Percentiles rank a stretch among this genome's conserved stretches.
These are phyloP conservation scores for Sylvia borin DNA, from an alignment of 2,797 vertebrate species.

Conservation along the genomic window DNA sequence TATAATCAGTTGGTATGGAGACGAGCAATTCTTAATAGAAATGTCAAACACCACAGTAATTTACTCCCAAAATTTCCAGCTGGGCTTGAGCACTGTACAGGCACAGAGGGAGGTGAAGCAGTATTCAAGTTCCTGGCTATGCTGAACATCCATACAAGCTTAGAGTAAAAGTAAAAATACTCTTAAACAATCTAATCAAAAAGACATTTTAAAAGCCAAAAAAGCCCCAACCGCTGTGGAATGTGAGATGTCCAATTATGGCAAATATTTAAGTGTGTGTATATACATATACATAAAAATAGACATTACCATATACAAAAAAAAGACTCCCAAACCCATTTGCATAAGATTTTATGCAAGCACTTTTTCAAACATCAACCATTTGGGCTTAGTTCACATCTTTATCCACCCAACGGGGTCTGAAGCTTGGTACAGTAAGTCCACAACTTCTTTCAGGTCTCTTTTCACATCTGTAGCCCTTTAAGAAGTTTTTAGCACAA, in stretches of 20 bases:
- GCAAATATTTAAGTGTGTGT: not conserved
- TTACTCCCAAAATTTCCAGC: not conserved
- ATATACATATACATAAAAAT: not conserved
- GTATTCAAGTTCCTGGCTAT: not conserved
- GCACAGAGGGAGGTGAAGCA: not conserved
- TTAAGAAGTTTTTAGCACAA: not conserved
- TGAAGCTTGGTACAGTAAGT: not conserved
- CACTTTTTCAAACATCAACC: not conserved
- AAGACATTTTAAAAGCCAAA: not conserved
- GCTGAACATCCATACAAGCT: not conserved
- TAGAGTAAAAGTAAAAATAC: not conserved
- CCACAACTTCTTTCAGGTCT: not conserved
- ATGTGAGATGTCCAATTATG: not conserved
- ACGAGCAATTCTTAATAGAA: not conserved
- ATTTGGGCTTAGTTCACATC: not conserved
- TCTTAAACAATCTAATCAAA: not conserved
- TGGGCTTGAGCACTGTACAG: not conserved
- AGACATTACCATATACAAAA: not conserved
- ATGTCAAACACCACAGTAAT: not conserved
- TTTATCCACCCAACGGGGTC: not conserved
- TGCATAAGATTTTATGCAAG: not conserved
- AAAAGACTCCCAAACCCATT: not conserved
- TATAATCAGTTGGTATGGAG: not conserved
- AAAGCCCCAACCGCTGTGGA: fast-evolving
- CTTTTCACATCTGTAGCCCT: not conserved